phyloP scores from a whole-genome alignment of 2,888 invertebrate genomes.

The Steromphala cineraria region DNA sequence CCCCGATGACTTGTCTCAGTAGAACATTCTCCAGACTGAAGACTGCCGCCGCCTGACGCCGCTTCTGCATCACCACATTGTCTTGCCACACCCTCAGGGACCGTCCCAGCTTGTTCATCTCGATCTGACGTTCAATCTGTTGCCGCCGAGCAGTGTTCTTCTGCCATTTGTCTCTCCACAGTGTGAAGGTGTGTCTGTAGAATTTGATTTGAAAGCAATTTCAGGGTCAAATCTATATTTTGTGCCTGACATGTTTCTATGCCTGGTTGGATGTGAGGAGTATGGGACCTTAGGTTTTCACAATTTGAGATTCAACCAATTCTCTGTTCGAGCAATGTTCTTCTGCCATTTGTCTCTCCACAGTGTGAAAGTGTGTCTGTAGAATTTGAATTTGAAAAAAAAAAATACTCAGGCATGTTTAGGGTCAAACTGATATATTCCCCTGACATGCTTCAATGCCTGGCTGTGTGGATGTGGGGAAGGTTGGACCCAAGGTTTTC shows the following conservation, averaged over 20 bases:
- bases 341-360: slow-evolving; percentile 50
- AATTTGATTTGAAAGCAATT: neutral
- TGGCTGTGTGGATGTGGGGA: too few species aligned
- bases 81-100: slow-evolving; percentile 51
- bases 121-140: slow-evolving; percentile 42
- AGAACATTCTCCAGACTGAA: slow-evolving; percentile 54
- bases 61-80: slow-evolving; percentile 49
- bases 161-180: slow-evolving; percentile 50
- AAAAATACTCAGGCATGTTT: too few species aligned
- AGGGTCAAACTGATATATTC: too few species aligned
- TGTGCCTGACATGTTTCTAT: too few species aligned
- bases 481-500: too few species aligned
- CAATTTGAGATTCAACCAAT: too few species aligned
- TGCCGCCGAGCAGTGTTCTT: slow-evolving; percentile 44
- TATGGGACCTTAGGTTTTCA: too few species aligned
- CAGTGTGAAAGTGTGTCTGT: slow-evolving; percentile 50
- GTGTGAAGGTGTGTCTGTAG: slow-evolving; percentile 50
- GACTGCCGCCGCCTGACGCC: slow-evolving; percentile 50
- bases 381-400: neutral
- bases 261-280: too few species aligned
- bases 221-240: too few species aligned
- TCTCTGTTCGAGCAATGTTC: slow-evolving; percentile 41
- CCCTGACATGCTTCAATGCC: too few species aligned
- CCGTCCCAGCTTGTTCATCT: slow-evolving; percentile 44
- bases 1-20: slow-evolving; percentile 46